Conservation (phyloP, 2,113 vertebrate species). For the Campylomormyrus numenius region DNA sequence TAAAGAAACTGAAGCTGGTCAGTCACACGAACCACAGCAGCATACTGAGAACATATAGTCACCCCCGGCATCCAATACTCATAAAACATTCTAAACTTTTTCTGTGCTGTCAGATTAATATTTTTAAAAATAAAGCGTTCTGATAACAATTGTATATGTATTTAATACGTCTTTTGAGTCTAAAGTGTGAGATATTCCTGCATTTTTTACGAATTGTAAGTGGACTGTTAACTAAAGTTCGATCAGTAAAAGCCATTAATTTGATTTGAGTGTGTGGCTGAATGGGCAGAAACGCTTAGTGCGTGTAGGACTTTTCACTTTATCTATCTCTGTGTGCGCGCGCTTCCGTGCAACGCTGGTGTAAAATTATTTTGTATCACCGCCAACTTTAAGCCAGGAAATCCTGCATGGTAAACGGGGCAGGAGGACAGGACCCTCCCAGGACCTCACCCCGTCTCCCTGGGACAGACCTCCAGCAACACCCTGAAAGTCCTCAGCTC, state of each 20-base stretch:
- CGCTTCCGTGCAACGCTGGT: background rate
- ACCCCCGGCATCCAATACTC: background rate
- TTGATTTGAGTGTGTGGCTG: background rate
- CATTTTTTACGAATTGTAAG: background rate
- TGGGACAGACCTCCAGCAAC: background rate
- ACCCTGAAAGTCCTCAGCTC: background rate
- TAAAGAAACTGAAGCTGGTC: background rate
- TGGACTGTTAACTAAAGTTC: background rate
- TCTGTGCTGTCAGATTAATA: background rate
- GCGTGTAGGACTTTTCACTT: background rate
- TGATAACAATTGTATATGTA: background rate
- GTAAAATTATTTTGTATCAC: background rate
- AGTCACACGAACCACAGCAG: background rate
- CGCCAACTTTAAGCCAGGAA: background rate
- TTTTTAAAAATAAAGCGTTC: background rate
- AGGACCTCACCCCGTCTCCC: background rate
- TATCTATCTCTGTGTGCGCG: background rate
- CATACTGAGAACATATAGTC: background rate
- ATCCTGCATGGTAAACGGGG: background rate
- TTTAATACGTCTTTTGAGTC: background rate
- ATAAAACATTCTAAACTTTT: background rate
- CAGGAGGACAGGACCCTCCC: background rate
- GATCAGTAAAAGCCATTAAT: background rate
- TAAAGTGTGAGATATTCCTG: background rate
- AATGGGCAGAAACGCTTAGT: background rate